Conservation (phyloP, 2,888 invertebrate genomes). For the Lasioglossum lativentre region DNA sequence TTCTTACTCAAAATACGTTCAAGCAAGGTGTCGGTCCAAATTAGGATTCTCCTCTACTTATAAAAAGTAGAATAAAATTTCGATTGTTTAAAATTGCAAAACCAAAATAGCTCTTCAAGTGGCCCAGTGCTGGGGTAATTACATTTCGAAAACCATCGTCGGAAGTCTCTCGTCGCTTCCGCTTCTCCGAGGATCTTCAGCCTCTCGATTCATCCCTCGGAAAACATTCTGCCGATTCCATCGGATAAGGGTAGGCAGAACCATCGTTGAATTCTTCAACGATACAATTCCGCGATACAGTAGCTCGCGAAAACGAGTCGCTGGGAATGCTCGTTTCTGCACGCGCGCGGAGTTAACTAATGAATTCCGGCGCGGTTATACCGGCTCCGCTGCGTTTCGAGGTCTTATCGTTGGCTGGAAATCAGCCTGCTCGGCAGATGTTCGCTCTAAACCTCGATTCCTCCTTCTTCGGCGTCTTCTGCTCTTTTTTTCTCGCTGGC, state of each 20-base stretch:
- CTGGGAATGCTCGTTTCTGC: conserved; percentile 52
- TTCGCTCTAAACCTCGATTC: conserved; percentile 70
- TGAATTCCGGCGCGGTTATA: conserved; percentile 71
- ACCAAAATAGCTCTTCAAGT: neutral
- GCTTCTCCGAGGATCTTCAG: neutral
- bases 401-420: conserved; percentile 75
- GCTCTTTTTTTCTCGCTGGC: conserved; percentile 27
- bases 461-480: conserved; percentile 33
- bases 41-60: neutral
- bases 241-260: neutral
- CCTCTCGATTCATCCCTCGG: conserved; percentile 30
- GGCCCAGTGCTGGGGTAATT: conserved; percentile 18
- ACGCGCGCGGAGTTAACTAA: conserved; percentile 67
- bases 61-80: no score
- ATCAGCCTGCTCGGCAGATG: conserved; percentile 77
- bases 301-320: conserved; percentile 56
- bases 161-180: neutral
- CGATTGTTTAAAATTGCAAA: neutral
- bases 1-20: neutral
- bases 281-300: conserved; percentile 53
- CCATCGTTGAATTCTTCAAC: conserved; percentile 61
- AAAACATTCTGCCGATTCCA: conserved; percentile 41
- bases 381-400: conserved; percentile 64
- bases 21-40: neutral
- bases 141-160: conserved; percentile 34